These are phyloP conservation scores for Linurgus olivaceus DNA, from an alignment of 2,797 vertebrate genomes.

Conservation along the genomic window DNA sequence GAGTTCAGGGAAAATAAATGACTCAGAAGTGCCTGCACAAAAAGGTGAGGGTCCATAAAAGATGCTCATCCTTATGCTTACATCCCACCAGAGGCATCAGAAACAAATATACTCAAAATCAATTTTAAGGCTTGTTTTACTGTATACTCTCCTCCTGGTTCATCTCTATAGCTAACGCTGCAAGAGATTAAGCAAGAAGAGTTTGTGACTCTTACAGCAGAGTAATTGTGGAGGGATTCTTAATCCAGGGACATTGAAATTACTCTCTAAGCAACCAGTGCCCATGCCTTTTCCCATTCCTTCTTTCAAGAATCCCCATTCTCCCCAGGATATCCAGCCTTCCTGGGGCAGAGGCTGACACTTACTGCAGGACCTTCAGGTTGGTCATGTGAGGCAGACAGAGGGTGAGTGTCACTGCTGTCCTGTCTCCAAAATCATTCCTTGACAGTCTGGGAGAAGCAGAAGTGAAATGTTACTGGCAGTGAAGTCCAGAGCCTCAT, in stretches of 20 bases:
- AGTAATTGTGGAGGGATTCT: not conserved
- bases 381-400: constrained; percentile 68
- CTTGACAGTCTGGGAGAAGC: constrained; percentile 76
- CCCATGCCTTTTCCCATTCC: not conserved
- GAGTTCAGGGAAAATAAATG: not conserved
- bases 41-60: not conserved
- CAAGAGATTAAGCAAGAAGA: not conserved
- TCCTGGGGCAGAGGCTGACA: not conserved
- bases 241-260: not conserved
- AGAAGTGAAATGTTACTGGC: not conserved
- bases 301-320: not conserved
- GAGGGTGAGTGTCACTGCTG: constrained; percentile 73
- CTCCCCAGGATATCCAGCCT: not conserved
- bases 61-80: not conserved
- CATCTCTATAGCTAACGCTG: not conserved
- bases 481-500: not conserved
- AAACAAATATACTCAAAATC: not conserved
- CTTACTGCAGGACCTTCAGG: constrained; percentile 84
- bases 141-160: not conserved
- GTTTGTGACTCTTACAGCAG: not conserved
- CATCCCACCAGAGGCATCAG: not conserved
- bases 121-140: not conserved
- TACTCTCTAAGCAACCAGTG: not conserved
- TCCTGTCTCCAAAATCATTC: constrained; percentile 77
- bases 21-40: not conserved